Evolutionary conservation across 2,113 vertebrate genomes (phyloP).

Genomic region (Collichthys lucidus): DNA sequence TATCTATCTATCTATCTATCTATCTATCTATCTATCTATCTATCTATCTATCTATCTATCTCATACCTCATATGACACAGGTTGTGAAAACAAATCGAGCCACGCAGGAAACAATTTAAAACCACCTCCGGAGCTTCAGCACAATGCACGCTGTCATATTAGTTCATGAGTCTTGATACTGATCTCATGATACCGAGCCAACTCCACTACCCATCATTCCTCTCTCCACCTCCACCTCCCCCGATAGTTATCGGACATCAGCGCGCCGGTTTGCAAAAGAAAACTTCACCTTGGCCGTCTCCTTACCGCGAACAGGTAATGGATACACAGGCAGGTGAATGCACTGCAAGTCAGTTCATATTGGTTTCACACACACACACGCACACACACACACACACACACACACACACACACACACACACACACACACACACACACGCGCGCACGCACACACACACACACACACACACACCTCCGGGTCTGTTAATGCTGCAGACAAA

Average conservation of each 20-base stretch:
- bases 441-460: constrained; percentile 29
- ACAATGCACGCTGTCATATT: not conserved
- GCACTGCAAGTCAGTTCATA: constrained; percentile 64
- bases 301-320: constrained; percentile 68
- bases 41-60: constrained; percentile 4
- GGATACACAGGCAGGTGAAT: constrained; percentile 69
- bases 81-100: not conserved
- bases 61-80: not conserved
- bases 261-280: constrained; percentile 35
- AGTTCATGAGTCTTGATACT: constrained; percentile 19
- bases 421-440: constrained; percentile 41
- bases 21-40: constrained; percentile 2
- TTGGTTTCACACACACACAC: constrained; percentile 50
- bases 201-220: constrained; percentile 55
- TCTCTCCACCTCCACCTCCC: not conserved
- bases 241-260: constrained; percentile 65
- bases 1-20: not conserved
- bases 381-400: constrained; percentile 20
- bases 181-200: constrained; percentile 40
- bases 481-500: constrained; percentile 78
- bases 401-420: constrained; percentile 38
- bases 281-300: constrained; percentile 72
- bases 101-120: not conserved
- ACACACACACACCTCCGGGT: constrained; percentile 56
- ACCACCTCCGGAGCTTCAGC: not conserved